These are phyloP conservation scores for Sebastes matsubarae DNA, from an alignment of 2,797 vertebrate species.

Conservation along the genomic window DNA sequence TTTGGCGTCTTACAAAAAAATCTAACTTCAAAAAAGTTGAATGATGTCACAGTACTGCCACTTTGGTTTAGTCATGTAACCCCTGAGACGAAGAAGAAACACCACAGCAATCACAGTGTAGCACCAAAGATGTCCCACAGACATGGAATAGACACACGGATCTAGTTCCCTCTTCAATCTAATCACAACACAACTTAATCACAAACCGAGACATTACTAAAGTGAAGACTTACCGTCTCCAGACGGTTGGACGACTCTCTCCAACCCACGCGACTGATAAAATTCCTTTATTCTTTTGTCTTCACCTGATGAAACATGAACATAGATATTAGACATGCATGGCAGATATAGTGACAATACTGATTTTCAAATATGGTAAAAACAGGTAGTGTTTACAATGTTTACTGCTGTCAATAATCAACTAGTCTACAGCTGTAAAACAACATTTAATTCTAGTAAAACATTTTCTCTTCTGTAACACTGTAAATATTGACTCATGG, in stretches of 20 bases:
- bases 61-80: not conserved
- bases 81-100: no score
- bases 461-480: not conserved
- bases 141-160: not conserved
- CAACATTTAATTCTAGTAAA: not conserved
- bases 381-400: not conserved
- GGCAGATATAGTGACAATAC: not conserved
- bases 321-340: not conserved
- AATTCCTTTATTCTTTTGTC: constrained; percentile 97
- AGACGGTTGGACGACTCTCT: constrained; percentile 90
- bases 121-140: not conserved
- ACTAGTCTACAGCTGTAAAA: not conserved
- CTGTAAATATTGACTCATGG: not conserved
- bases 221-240: constrained; percentile 83
- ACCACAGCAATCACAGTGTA: not conserved
- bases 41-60: not conserved
- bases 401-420: not conserved
- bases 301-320: constrained; percentile 83
- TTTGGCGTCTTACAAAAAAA: not conserved
- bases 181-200: not conserved
- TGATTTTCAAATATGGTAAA: not conserved
- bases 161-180: not conserved
- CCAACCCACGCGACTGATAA: constrained; percentile 95
- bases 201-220: not conserved
- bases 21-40: not conserved